Conservation (phyloP, 1,140 invertebrate species). For the Rhagoletis zephyria region DNA sequence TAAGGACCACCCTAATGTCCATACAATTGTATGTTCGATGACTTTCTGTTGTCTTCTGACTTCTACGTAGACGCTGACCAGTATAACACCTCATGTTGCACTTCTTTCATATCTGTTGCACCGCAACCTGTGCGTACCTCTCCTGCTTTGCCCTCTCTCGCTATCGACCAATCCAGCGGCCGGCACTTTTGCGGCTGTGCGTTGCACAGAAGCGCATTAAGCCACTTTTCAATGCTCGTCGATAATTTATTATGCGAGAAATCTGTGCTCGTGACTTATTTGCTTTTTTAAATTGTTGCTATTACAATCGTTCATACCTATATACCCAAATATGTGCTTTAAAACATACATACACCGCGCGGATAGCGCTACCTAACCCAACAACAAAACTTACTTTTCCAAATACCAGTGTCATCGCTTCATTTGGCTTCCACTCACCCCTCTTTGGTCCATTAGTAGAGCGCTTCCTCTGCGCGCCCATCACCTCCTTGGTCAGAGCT, state of each 20-base stretch:
- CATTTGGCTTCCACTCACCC: neutral
- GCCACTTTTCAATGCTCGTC: conserved; percentile 58
- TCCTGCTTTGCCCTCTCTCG: neutral
- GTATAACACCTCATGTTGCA: neutral
- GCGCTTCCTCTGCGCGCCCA: neutral
- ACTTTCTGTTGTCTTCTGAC: no score
- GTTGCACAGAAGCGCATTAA: conserved; percentile 68
- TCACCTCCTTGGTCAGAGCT: neutral
- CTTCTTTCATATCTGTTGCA: neutral
- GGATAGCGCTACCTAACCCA: neutral
- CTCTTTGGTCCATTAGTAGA: neutral
- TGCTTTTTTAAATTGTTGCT: conserved; percentile 63
- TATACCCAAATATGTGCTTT: neutral
- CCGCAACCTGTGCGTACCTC: no score
- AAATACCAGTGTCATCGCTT: neutral
- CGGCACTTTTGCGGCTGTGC: conserved; percentile 31
- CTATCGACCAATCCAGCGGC: neutral
- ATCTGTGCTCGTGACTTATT: conserved; percentile 73
- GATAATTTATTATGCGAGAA: conserved; percentile 73
- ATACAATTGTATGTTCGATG: no score
- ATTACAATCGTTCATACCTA: neutral
- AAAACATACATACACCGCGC: no score
- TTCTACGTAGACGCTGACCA: neutral
- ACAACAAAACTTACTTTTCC: neutral
- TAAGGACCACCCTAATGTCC: no score